These are phyloP conservation scores for Clupea harengus DNA, from an alignment of 2,113 vertebrate species.

Conservation along the genomic window DNA sequence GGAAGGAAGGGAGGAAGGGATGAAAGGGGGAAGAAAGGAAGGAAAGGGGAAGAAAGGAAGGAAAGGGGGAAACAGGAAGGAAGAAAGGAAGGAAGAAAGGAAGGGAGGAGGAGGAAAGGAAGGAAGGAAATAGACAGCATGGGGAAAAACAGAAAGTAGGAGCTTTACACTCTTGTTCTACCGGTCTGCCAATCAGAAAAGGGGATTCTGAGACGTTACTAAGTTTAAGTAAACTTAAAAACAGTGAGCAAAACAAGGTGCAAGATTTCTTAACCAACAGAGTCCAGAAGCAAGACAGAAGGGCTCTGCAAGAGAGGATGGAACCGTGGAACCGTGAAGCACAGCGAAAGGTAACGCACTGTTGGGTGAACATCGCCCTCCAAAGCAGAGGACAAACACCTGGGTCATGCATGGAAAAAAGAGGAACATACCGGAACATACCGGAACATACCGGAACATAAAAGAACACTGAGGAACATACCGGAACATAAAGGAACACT, in stretches of 20 bases:
- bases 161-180: background rate
- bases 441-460: no score
- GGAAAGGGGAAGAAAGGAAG: no score
- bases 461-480: no score
- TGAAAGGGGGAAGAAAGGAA: no score
- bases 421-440: background rate
- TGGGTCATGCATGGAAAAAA: background rate
- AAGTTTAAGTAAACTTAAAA: background rate
- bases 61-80: no score
- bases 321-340: no score
- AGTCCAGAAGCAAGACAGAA: background rate
- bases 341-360: no score
- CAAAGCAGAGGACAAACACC: background rate
- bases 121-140: background rate
- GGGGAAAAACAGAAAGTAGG: background rate
- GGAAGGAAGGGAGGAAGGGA: background rate
- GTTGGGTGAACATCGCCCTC: background rate
- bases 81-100: no score
- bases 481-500: no score
- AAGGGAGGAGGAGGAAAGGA: background rate
- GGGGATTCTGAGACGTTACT: background rate
- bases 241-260: background rate
- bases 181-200: background rate
- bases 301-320: background rate
- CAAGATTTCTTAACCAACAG: background rate